Percentiles rank a stretch among this genome's conserved stretches.
Conservation (phyloP, 1,140 invertebrate species). For the Meteorus sp. region DNA sequence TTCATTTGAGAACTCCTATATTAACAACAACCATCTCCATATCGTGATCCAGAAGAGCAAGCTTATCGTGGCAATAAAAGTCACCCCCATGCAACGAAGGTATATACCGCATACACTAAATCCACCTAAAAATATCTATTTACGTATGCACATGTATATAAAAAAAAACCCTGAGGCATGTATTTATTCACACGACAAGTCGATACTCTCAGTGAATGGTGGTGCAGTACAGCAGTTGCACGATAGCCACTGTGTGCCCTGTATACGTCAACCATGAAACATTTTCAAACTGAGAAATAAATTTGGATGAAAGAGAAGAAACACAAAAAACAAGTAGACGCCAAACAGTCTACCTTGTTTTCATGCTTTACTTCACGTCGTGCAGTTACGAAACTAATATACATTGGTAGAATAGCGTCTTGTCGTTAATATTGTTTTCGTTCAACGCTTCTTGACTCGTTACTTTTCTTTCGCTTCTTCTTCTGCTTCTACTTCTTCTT, state of each 20-base stretch:
- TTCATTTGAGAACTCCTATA: neutral
- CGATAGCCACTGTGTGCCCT: neutral
- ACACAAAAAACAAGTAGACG: neutral
- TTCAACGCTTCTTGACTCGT: neutral
- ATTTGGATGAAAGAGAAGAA: neutral
- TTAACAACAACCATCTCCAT: neutral
- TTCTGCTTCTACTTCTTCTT: neutral
- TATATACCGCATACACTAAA: neutral
- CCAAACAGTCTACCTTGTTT: slow-evolving; percentile 10
- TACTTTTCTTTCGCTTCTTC: neutral
- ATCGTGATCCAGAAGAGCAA: neutral
- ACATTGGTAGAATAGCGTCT: no score
- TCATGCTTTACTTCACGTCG: neutral
- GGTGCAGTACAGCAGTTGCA: neutral
- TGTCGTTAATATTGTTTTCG: neutral
- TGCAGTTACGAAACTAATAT: neutral
- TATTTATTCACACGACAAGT: neutral
- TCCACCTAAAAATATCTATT: no score
- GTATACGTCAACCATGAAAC: slow-evolving; percentile 1
- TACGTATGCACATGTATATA: no score
- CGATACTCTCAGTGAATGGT: neutral
- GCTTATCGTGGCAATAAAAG: slow-evolving; percentile 14
- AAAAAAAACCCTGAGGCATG: neutral
- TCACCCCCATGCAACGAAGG: neutral
- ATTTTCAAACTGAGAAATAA: neutral